Conservation (phyloP, 2,797 vertebrate genomes). For the Coregonus sp. region DNA sequence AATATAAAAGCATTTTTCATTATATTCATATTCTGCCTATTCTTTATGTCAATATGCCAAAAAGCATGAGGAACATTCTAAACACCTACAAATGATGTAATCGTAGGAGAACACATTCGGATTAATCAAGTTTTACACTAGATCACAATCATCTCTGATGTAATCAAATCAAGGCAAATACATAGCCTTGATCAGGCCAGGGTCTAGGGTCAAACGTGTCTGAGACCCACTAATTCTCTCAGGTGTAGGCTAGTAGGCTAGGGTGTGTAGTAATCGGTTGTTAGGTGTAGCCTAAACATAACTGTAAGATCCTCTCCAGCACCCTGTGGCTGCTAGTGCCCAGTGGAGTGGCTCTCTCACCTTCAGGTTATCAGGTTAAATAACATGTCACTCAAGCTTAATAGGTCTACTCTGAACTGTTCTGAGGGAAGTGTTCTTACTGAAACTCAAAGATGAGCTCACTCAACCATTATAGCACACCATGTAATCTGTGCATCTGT, state of each 20-base stretch:
- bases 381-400: neutral
- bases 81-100: conserved; percentile 1
- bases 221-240: neutral
- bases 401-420: neutral
- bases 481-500: too few species aligned
- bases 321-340: neutral
- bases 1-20: neutral
- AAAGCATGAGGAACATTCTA: neutral
- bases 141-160: neutral
- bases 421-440: neutral
- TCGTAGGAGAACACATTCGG: neutral
- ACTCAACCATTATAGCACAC: too few species aligned
- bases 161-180: conserved; percentile 1
- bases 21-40: neutral
- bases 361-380: neutral
- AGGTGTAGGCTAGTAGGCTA: neutral
- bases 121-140: neutral
- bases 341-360: too few species aligned
- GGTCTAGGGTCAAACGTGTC: neutral
- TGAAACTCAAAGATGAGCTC: neutral
- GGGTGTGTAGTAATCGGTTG: neutral
- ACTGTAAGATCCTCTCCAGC: neutral
- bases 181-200: neutral
- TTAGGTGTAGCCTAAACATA: conserved; percentile 11
- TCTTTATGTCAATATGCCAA: neutral